A percentile compares a stretch with the other conserved stretches of the same genome.
Evolutionary conservation across 2,888 invertebrate genomes (phyloP).

Genomic region (Amiota minor): DNA sequence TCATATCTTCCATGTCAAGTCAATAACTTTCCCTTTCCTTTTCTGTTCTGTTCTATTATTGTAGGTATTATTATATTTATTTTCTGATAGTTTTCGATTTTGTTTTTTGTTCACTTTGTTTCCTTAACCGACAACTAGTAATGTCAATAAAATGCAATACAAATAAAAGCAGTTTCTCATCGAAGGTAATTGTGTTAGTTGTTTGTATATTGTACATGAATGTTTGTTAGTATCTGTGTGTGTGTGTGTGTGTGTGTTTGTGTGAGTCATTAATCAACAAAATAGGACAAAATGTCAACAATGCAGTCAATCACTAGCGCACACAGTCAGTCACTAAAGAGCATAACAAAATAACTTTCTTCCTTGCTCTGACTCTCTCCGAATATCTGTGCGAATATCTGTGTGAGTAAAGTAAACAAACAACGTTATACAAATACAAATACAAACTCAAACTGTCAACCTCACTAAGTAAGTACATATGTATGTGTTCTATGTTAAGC

Average conservation of each 20-base stretch:
- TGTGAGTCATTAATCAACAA: slow-evolving; percentile 60
- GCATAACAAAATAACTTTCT: slow-evolving; percentile 33
- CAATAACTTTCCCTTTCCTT: neutral
- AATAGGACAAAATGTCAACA: slow-evolving; percentile 44
- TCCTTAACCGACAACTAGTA: neutral
- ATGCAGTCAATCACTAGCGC: slow-evolving; percentile 36
- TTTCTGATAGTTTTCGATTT: too few species aligned
- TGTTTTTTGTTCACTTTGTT: neutral
- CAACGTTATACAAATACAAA: slow-evolving; percentile 33
- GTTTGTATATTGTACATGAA: slow-evolving; percentile 1
- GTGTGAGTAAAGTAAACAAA: too few species aligned
- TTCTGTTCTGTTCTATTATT: neutral
- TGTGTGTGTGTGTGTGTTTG: slow-evolving; percentile 23
- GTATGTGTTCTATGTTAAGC: slow-evolving; percentile 34
- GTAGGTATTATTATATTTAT: too few species aligned
- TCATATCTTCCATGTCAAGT: neutral
- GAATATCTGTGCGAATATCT: too few species aligned
- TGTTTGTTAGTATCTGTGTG: slow-evolving; percentile 41
- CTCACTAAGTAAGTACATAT: neutral
- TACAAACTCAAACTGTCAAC: slow-evolving; percentile 16
- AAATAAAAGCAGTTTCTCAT: too few species aligned
- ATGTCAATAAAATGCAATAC: neutral
- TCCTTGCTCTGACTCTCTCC: too few species aligned
- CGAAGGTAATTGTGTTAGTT: neutral
- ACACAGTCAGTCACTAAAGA: slow-evolving; percentile 6